phyloP scores from a whole-genome alignment of 2,888 invertebrate species.

The Zygaena filipendulae region DNA sequence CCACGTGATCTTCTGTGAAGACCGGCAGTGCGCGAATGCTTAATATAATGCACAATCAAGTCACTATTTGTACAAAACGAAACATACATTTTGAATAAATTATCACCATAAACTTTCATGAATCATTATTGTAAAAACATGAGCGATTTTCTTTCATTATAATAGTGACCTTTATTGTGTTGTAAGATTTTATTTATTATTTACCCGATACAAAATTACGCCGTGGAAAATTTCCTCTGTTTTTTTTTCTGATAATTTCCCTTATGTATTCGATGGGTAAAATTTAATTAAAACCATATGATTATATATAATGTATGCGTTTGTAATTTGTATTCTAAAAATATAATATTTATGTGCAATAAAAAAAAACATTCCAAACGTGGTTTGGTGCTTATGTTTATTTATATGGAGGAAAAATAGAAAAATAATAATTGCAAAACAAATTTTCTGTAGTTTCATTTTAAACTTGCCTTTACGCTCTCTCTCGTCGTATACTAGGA shows the following conservation, averaged over 20 bases:
- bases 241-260: too few species aligned
- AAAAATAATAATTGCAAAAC: conserved; percentile 57
- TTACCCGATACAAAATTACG: conserved; percentile 12
- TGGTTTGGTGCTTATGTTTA: conserved; percentile 63
- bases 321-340: conserved; percentile 31
- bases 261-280: too few species aligned
- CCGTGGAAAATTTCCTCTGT: too few species aligned
- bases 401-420: too few species aligned
- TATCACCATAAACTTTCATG: conserved; percentile 1
- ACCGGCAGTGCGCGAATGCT: conserved; percentile 41
- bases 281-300: too few species aligned
- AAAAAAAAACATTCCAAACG: conserved; percentile 61
- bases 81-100: conserved; percentile 1
- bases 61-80: conserved; percentile 62
- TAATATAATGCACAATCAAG: conserved; percentile 51
- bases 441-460: conserved; percentile 50
- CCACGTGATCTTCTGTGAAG: conserved; percentile 51
- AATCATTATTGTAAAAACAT: neutral
- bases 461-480: conserved; percentile 37
- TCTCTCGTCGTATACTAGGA: too few species aligned
- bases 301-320: conserved; percentile 25
- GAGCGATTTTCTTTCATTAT: too few species aligned
- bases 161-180: conserved; percentile 63
- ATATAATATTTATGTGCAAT: conserved; percentile 59
- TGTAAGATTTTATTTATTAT: conserved; percentile 17